Percentiles rank a stretch among this genome's conserved stretches.
Evolutionary conservation across 1,140 invertebrate species (phyloP).

Genomic region (Coptotermes formosanus): DNA sequence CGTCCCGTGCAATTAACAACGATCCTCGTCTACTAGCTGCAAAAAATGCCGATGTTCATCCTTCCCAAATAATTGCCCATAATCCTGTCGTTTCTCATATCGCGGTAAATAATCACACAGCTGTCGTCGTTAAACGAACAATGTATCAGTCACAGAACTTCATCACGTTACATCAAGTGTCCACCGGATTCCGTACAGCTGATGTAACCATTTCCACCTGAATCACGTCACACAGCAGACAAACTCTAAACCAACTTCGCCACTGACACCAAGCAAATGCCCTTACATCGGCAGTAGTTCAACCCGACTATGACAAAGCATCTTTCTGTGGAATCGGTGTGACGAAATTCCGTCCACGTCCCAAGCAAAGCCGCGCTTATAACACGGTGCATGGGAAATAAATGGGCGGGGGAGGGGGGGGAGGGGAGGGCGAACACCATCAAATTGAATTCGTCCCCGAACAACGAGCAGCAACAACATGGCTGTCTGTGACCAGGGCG

Average conservation of each 20-base stretch:
- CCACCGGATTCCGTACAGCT: too few species aligned
- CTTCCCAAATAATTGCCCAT: too few species aligned
- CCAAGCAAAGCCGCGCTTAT: too few species aligned
- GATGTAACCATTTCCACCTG: background rate
- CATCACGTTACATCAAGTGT: too few species aligned
- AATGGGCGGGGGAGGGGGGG: background rate
- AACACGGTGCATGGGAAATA: too few species aligned
- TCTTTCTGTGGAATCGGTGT: background rate
- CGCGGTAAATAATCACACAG: too few species aligned
- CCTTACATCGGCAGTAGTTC: background rate
- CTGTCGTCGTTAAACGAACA: too few species aligned
- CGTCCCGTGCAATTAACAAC: too few species aligned
- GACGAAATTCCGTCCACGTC: constrained; percentile 1
- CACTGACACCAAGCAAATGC: background rate
- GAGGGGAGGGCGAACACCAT: background rate
- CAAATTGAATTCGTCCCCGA: background rate
- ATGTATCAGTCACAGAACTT: too few species aligned
- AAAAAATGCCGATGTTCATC: too few species aligned
- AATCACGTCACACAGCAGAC: background rate
- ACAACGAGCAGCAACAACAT: background rate
- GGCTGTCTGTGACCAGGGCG: background rate
- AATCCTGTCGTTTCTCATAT: too few species aligned
- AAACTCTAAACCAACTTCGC: background rate
- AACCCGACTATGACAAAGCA: background rate
- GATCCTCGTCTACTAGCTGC: too few species aligned